These are phyloP conservation scores for Zaprionus capensis DNA, from an alignment of 1,140 invertebrate genomes.

Conservation along the genomic window DNA sequence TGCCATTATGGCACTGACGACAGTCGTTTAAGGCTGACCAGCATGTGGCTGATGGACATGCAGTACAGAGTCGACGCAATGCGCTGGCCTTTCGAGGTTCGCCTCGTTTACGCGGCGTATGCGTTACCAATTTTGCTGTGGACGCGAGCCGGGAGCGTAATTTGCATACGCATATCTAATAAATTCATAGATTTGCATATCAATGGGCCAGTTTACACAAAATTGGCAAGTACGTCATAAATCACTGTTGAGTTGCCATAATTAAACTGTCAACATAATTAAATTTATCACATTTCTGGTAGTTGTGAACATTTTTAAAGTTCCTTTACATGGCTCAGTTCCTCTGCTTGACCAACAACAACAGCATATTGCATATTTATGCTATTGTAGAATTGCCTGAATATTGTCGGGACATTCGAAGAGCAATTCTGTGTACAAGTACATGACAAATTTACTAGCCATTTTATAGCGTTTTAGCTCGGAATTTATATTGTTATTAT, in stretches of 20 bases:
- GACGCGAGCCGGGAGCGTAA: neutral
- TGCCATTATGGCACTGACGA: constrained; percentile 4
- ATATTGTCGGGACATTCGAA: constrained; percentile 4
- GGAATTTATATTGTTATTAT: constrained; percentile 59
- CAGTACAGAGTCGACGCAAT: neutral
- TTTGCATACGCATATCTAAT: constrained; percentile 66
- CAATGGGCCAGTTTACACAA: constrained; percentile 49
- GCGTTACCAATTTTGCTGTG: constrained; percentile 14
- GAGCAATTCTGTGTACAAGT: neutral
- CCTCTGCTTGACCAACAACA: constrained; percentile 18
- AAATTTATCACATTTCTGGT: constrained; percentile 62
- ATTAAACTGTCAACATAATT: constrained; percentile 79
- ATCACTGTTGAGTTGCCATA: constrained; percentile 57
- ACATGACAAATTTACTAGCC: constrained; percentile 22
- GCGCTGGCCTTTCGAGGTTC: neutral
- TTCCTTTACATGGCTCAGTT: neutral
- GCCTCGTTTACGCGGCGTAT: constrained; percentile 27
- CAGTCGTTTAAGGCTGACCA: constrained; percentile 8
- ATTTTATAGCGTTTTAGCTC: constrained; percentile 32
- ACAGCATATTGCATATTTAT: no score
- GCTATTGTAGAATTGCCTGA: constrained; percentile 40
- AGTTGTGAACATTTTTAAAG: neutral
- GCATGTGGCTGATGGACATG: constrained; percentile 14
- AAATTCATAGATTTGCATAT: constrained; percentile 75
- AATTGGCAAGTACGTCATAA: constrained; percentile 49